A percentile compares a stretch with the other conserved stretches of the same genome.
Conservation (phyloP, 2,113 vertebrate species). For the Dendrocopos noguchii region DNA sequence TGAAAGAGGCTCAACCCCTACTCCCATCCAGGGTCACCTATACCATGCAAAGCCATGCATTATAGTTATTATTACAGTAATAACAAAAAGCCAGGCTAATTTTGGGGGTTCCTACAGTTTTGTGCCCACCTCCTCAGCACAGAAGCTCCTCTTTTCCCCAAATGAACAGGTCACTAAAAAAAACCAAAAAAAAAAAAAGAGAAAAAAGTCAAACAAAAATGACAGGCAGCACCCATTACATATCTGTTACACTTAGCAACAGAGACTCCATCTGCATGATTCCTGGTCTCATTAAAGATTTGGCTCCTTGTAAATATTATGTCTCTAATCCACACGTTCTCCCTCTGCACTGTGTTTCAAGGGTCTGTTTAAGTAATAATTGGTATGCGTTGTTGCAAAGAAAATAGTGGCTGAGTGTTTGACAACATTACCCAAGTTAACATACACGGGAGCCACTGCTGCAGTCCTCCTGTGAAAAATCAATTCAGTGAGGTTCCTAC, state of each 20-base stretch:
- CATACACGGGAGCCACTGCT: rapidly evolving
- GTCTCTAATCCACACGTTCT: constrained; percentile 32
- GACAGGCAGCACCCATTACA: background rate
- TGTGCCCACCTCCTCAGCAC: background rate
- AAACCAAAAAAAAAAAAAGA: background rate
- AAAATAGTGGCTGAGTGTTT: constrained; percentile 33
- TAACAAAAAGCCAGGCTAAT: background rate
- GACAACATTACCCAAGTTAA: background rate
- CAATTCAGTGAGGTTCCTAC: background rate
- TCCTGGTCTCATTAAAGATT: constrained; percentile 52
- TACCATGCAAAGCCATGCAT: background rate
- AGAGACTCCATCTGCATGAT: constrained; percentile 51
- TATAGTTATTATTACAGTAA: background rate
- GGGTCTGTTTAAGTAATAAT: constrained; percentile 55
- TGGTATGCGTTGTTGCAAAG: background rate
- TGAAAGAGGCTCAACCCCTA: background rate
- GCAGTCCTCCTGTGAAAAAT: background rate
- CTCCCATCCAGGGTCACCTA: background rate
- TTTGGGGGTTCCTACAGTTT: background rate
- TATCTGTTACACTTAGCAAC: constrained; percentile 30
- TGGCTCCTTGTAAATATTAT: constrained; percentile 60
- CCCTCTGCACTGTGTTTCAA: constrained; percentile 1
- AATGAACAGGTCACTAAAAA: background rate
- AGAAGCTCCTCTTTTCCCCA: background rate
- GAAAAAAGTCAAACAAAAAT: background rate